Percentiles rank a stretch among this genome's conserved stretches.
Conservation (phyloP, 30 jellyfish, hydroid and myxozoan species). For the Aurelia coerulea region DNA sequence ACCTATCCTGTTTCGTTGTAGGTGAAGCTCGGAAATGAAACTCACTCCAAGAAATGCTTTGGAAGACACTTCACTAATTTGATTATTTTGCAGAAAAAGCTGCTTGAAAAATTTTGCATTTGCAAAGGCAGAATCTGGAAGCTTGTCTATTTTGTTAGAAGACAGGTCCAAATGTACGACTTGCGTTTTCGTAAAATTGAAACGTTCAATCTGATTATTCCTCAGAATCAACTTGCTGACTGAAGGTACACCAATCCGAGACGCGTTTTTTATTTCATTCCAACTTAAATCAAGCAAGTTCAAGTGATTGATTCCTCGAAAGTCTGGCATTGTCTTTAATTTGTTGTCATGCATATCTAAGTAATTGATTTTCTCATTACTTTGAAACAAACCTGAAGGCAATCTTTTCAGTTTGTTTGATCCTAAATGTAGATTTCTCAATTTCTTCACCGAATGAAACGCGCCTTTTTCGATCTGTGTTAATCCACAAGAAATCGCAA, state of each 20-base stretch:
- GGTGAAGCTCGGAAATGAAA: not conserved
- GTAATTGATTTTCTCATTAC: too few species aligned
- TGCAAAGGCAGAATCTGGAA: conserved; percentile 29
- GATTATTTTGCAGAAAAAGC: conserved; percentile 31
- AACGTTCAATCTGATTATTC: conserved; percentile 20
- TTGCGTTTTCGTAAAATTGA: not conserved
- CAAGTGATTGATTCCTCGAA: too few species aligned
- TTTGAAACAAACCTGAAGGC: too few species aligned
- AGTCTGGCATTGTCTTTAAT: too few species aligned
- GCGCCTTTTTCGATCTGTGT: conserved; percentile 13
- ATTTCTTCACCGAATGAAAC: conserved; percentile 9
- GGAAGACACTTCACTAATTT: conserved; percentile 29
- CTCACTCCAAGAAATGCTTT: conserved; percentile 50
- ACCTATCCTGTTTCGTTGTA: conserved; percentile 33
- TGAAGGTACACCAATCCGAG: not conserved
- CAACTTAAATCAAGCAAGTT: conserved; percentile 4
- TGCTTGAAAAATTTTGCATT: not conserved
- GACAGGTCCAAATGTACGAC: conserved; percentile 27
- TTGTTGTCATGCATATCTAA: too few species aligned
- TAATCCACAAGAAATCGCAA: conserved; percentile 4
- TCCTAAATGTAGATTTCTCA: not conserved
- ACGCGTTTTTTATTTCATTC: conserved; percentile 4
- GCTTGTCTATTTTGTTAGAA: conserved; percentile 4
- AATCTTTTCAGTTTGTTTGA: too few species aligned
- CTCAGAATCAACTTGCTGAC: not conserved